phyloP scores from a whole-genome alignment of 1,140 invertebrate genomes.

The Drosophila busckii region DNA sequence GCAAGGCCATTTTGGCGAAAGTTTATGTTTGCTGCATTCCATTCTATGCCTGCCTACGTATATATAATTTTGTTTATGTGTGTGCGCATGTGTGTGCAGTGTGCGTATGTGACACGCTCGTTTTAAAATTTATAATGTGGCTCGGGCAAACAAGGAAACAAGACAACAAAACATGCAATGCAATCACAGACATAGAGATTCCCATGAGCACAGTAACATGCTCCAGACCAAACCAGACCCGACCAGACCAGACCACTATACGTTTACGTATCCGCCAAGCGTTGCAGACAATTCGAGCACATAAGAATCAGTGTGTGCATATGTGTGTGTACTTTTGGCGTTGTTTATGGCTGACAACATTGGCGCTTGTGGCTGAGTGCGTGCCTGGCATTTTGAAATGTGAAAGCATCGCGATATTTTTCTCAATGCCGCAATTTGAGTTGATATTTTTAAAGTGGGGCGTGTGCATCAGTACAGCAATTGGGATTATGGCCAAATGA shows the following conservation, averaged over 20 bases:
- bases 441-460: constrained; percentile 71
- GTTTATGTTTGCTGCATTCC: constrained; percentile 34
- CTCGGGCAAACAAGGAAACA: constrained; percentile 36
- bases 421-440: constrained; percentile 62
- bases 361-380: constrained; percentile 49
- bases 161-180: constrained; percentile 57
- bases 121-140: constrained; percentile 76
- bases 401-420: constrained; percentile 52
- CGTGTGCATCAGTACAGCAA: constrained; percentile 5
- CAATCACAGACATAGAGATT: constrained; percentile 73
- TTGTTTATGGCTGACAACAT: constrained; percentile 64
- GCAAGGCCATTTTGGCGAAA: constrained; percentile 69
- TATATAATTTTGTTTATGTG: constrained; percentile 68
- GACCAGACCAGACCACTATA: not conserved
- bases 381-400: constrained; percentile 62
- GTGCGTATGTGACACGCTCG: constrained; percentile 44
- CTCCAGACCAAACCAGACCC: no score
- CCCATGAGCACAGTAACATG: constrained; percentile 45
- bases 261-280: constrained; percentile 2
- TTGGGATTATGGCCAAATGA: constrained; percentile 21
- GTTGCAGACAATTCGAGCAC: constrained; percentile 34
- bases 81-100: constrained; percentile 26
- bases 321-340: constrained; percentile 43
- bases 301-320: constrained; percentile 25
- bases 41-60: constrained; percentile 19